Conservation (phyloP, 2,888 invertebrate genomes). For the Mesorhabditis spiculigera region DNA sequence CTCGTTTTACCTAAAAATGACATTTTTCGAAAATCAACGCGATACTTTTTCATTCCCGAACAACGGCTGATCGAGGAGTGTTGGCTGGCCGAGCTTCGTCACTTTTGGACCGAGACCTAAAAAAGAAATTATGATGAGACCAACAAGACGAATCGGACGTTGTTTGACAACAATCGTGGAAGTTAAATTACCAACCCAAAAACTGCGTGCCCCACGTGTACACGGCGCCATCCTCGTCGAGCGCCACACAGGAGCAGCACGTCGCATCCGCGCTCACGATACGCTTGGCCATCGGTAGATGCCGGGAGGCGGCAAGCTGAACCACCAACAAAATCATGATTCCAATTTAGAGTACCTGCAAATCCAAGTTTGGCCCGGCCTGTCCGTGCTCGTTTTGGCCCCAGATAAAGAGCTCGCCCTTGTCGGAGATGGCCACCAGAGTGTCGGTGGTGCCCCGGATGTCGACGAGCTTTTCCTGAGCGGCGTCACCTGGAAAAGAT, state of each 20-base stretch:
- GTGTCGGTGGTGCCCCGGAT: conserved; percentile 52
- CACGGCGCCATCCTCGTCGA: conserved; percentile 38
- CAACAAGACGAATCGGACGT: not conserved
- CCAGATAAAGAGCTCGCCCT: conserved; percentile 53
- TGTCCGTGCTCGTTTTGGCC: conserved; percentile 55
- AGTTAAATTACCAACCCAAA: conserved; percentile 18
- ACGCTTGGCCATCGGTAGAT: conserved; percentile 25
- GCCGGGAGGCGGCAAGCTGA: conserved; percentile 21
- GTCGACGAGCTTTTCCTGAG: conserved; percentile 26
- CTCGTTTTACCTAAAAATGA: conserved; percentile 17
- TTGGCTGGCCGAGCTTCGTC: conserved; percentile 26
- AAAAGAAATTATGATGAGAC: conserved; percentile 8
- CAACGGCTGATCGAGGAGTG: conserved; percentile 41
- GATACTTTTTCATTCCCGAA: conserved; percentile 37
- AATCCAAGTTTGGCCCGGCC: conserved; percentile 25
- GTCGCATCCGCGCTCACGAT: conserved; percentile 26
- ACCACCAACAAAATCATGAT: not conserved
- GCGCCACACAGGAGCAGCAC: conserved; percentile 37
- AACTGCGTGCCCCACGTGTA: conserved; percentile 49
- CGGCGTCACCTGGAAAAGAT: conserved; percentile 32
- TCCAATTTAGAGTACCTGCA: conserved; percentile 23
- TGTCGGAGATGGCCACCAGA: conserved; percentile 37
- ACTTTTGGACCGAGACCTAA: conserved; percentile 49
- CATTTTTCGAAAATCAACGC: not conserved
- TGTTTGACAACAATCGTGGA: not conserved